Evolutionary conservation across 2,888 invertebrate genomes (phyloP).

Genomic region (Panorpa germanica): DNA sequence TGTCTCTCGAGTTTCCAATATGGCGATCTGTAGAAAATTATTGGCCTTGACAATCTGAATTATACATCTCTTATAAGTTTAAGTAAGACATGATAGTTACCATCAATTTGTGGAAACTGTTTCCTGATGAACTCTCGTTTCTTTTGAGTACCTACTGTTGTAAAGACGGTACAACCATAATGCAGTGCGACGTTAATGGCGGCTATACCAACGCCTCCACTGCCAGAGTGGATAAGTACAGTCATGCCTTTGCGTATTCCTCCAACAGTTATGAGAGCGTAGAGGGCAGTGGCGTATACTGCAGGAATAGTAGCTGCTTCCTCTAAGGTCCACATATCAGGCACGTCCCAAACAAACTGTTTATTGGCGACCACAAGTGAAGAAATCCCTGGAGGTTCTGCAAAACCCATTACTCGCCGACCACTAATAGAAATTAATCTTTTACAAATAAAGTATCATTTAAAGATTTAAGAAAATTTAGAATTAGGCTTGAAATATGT

Average conservation of each 20-base stretch:
- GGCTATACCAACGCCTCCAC: constrained; percentile 46
- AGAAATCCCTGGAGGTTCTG: no score
- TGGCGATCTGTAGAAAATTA: constrained; percentile 21
- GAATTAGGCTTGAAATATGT: no score
- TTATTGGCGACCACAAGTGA: no score
- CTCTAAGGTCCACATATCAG: constrained; percentile 36
- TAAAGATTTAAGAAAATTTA: no score
- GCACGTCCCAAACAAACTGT: constrained; percentile 42
- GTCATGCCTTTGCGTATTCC: constrained; percentile 26
- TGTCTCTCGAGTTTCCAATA: constrained; percentile 34
- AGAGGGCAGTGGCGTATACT: constrained; percentile 47
- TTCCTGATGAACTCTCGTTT: constrained; percentile 33
- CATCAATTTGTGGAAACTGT: constrained; percentile 6
- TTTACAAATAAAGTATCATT: no score
- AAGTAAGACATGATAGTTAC: constrained; percentile 1
- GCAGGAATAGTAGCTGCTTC: constrained; percentile 46
- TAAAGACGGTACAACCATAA: constrained; percentile 35
- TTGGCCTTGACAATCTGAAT: not conserved
- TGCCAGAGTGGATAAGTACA: constrained; percentile 23
- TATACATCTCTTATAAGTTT: not conserved
- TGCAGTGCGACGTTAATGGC: constrained; percentile 39
- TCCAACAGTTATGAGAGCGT: constrained; percentile 49
- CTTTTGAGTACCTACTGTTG: constrained; percentile 36
- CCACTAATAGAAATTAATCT: no score
- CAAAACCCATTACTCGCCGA: no score